Conservation (phyloP, 1,140 invertebrate species). For the Drosophila equinoxialis region DNA sequence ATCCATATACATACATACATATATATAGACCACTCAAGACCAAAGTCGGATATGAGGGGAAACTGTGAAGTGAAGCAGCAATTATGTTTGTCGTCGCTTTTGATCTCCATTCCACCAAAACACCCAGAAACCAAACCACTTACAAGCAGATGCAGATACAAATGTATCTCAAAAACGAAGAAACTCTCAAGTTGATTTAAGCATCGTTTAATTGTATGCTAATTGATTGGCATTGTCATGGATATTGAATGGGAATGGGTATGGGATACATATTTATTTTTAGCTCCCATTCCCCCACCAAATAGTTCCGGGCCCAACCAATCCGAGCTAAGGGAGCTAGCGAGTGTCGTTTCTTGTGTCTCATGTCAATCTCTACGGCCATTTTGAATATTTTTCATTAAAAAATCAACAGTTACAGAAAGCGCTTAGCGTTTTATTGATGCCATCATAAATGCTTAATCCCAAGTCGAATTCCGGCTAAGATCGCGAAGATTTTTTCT, state of each 20-base stretch:
- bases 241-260: neutral
- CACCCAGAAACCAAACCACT: slow-evolving; percentile 25
- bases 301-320: slow-evolving; percentile 25
- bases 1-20: slow-evolving; percentile 20
- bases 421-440: slow-evolving; percentile 79
- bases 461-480: slow-evolving; percentile 61
- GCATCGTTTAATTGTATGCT: slow-evolving; percentile 80
- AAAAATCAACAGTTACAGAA: slow-evolving; percentile 31
- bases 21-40: slow-evolving; percentile 39
- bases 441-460: slow-evolving; percentile 62
- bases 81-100: slow-evolving; percentile 75
- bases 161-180: slow-evolving; percentile 16
- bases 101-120: slow-evolving; percentile 61
- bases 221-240: slow-evolving; percentile 72
- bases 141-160: slow-evolving; percentile 19
- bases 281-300: slow-evolving; percentile 23
- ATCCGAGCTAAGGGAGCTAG: slow-evolving; percentile 31
- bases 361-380: slow-evolving; percentile 1
- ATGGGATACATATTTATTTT: slow-evolving; percentile 38
- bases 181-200: slow-evolving; percentile 63
- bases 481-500: slow-evolving; percentile 56
- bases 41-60: slow-evolving; percentile 23
- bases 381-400: slow-evolving; percentile 45
- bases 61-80: slow-evolving; percentile 76
- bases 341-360: neutral